phyloP scores from a whole-genome alignment of 2,113 vertebrate genomes.

The Plestiodon gilberti region DNA sequence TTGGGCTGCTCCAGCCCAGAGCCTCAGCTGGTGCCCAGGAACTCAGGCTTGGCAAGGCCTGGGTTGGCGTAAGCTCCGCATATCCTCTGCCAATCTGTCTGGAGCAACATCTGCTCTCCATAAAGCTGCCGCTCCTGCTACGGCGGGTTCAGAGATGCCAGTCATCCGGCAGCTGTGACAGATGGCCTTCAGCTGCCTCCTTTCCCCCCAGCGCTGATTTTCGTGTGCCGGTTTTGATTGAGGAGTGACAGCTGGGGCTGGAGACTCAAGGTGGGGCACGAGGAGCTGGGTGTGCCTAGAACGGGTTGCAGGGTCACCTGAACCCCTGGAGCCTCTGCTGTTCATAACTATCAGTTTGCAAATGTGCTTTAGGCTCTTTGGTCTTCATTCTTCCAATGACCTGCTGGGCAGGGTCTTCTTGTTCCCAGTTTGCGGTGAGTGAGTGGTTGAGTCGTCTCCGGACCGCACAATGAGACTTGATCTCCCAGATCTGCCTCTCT shows the following conservation, averaged over 20 bases:
- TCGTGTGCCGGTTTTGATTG: not conserved
- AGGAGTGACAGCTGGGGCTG: not conserved
- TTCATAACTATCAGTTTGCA: too few relatives aligned
- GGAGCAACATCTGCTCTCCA: not conserved
- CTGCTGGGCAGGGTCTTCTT: not conserved
- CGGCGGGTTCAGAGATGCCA: not conserved
- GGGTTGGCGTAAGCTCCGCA: not conserved
- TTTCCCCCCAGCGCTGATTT: not conserved
- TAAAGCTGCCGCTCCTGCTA: not conserved
- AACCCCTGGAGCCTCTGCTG: too few relatives aligned
- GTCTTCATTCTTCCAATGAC: not conserved
- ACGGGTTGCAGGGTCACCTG: not conserved
- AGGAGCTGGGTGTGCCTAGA: not conserved
- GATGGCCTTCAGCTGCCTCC: not conserved
- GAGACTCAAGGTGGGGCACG: not conserved
- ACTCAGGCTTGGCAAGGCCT: not conserved
- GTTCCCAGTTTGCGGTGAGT: not conserved
- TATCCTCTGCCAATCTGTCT: not conserved
- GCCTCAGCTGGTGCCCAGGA: not conserved
- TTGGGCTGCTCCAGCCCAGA: not conserved
- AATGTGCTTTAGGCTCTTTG: not conserved
- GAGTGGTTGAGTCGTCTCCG: not conserved
- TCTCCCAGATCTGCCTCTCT: not conserved
- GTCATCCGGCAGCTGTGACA: not conserved
- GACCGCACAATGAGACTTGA: not conserved